Evolutionary conservation across 2,888 invertebrate genomes (phyloP).

Genomic region (Amblyjoppa fuscipennis): DNA sequence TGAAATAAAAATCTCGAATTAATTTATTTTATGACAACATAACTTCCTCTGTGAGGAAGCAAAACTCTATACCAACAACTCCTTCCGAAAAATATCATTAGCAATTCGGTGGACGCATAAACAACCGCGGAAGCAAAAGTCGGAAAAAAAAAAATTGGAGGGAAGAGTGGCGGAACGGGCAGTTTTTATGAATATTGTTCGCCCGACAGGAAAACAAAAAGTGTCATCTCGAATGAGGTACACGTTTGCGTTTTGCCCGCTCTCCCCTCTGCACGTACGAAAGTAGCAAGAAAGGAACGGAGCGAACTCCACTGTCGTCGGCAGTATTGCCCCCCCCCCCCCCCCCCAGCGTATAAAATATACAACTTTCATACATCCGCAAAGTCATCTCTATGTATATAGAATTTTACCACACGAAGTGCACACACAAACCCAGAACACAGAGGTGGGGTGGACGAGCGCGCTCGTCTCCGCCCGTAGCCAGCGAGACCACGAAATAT

Average conservation of each 20-base stretch:
- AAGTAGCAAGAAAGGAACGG: background rate
- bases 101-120: background rate
- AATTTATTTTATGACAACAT: too few relatives aligned
- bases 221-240: too few relatives aligned
- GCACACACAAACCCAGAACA: conserved; percentile 37
- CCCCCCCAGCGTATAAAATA: conserved; percentile 7
- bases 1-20: too few relatives aligned
- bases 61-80: too few relatives aligned
- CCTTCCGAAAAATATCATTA: conserved; percentile 23
- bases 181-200: too few relatives aligned
- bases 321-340: conserved; percentile 4
- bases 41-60: too few relatives aligned
- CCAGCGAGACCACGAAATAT: conserved; percentile 82
- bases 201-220: too few relatives aligned
- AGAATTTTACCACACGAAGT: conserved; percentile 50
- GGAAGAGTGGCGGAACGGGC: too few relatives aligned
- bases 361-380: conserved; percentile 10
- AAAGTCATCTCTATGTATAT: conserved; percentile 38
- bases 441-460: conserved; percentile 58
- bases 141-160: background rate
- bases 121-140: background rate
- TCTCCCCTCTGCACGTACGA: background rate
- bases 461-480: conserved; percentile 68
- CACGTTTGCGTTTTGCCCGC: too few relatives aligned
- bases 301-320: conserved; percentile 50